A percentile compares a stretch with the other conserved stretches of the same genome.
These are phyloP conservation scores for Adelosebastes latens DNA, from an alignment of 2,797 vertebrate genomes.

Conservation along the genomic window DNA sequence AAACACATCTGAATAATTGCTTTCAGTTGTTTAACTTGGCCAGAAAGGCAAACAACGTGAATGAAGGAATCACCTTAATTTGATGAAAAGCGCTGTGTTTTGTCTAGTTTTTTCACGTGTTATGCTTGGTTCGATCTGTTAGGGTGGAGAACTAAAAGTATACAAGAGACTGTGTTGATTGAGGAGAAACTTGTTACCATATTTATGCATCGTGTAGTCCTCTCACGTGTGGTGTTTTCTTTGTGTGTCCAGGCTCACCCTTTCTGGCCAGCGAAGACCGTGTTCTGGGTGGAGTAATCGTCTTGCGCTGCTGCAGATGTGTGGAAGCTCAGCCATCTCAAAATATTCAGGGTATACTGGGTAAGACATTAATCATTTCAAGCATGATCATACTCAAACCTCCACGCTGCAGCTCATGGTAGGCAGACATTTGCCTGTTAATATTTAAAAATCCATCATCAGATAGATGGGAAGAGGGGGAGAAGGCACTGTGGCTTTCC, in stretches of 20 bases:
- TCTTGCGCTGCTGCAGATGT: slow-evolving; percentile 92
- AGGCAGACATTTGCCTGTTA: slow-evolving; percentile 11
- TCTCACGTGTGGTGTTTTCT: slow-evolving; percentile 15
- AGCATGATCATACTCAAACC: neutral
- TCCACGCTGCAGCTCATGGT: neutral
- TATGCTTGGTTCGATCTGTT: slow-evolving; percentile 13
- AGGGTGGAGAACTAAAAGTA: neutral
- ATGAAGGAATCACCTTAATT: slow-evolving; percentile 24
- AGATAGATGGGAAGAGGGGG: slow-evolving; percentile 8
- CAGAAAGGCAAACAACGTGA: slow-evolving; percentile 37
- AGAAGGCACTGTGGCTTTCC: slow-evolving; percentile 38
- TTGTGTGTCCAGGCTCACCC: slow-evolving; percentile 87
- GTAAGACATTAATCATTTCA: slow-evolving; percentile 76
- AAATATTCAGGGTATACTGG: slow-evolving; percentile 91
- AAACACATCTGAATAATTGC: slow-evolving; percentile 61
- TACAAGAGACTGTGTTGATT: slow-evolving; percentile 1
- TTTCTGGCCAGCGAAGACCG: slow-evolving; percentile 95
- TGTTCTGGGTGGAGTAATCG: slow-evolving; percentile 96
- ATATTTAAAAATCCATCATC: slow-evolving; percentile 49
- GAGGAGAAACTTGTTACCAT: neutral
- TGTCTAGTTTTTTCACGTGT: slow-evolving; percentile 1
- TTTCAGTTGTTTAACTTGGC: slow-evolving; percentile 72
- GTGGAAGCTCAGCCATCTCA: slow-evolving; percentile 87
- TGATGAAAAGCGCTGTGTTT: slow-evolving; percentile 27
- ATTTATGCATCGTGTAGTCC: neutral